Base-by-base conservation (phyloP, 2,888 invertebrate genomes). In the Pandemis cinnamomeana region DNA sequence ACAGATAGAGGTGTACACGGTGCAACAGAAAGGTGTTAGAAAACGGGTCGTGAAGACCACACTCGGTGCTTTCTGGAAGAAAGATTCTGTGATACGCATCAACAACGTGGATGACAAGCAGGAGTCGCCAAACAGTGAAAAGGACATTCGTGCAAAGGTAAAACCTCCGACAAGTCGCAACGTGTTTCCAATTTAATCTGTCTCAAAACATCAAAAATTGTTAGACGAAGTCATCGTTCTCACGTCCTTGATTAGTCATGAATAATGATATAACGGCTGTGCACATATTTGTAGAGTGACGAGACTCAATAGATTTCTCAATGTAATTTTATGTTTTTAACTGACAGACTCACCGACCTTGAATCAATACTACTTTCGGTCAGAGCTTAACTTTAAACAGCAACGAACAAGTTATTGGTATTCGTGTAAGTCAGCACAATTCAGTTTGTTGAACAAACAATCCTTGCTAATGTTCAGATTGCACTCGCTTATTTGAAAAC, bases 101-200 rank as follows among this genome's bases (percentile, higher is more conserved):
- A 96, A 96, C 89, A 97, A 97, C 84, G 96, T 96, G 82, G 95
- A 95, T 80, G 97, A 97, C 88, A 96, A 96, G 84, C 95, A 95
- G 83, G 96, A 96, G 86, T 92, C 95, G 67, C 95, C 96, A 55
- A 96, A 96, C 88, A 93, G 86, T 79, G 96, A 96, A 82, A 96
- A 96, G 87, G 95, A 95, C 87, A 96, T 96, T 82, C 94, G 95
- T 87, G 95, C 95, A 83, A 96, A 96, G 95, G 95, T 96, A 92
- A 89, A 77, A 80, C 68, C 76, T 58, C 72, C 78, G 76, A 79
- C 71, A 78, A 81, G 77, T 77, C 78, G 77, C 75, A 76, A 78
- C 80, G 85, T 80, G 92, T 89, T 91, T 91, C 91, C 91, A 92
- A 91, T 91, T 91, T 87, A 84, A 81, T 71, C 76, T 76, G 8